Conservation (phyloP, 2,797 vertebrate genomes). For the Remorina albescens region DNA sequence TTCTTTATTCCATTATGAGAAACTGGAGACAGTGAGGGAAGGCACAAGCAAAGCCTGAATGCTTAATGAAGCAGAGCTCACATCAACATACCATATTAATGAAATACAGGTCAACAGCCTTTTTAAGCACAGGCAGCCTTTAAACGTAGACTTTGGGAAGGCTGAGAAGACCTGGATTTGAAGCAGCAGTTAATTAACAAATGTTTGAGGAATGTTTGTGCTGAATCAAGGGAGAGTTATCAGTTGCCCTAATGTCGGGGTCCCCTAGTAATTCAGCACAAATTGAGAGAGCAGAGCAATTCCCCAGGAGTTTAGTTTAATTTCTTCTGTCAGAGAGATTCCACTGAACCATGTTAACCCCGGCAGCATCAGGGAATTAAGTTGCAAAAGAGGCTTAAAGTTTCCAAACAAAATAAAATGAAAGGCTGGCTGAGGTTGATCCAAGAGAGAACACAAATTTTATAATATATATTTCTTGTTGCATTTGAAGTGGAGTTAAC, state of each 20-base stretch:
- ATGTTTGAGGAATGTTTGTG: constrained; percentile 56
- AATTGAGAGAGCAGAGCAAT: constrained; percentile 67
- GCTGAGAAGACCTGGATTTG: constrained; percentile 42
- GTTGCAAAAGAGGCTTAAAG: constrained; percentile 57
- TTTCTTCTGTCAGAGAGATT: constrained; percentile 65
- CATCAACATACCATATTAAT: constrained; percentile 29
- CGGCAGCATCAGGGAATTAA: constrained; percentile 55
- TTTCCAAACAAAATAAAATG: constrained; percentile 39
- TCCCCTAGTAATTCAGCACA: constrained; percentile 57
- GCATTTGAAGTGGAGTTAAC: not conserved
- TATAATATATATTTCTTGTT: constrained; percentile 18
- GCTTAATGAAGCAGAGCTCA: constrained; percentile 38
- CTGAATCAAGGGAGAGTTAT: constrained; percentile 59
- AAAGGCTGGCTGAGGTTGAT: constrained; percentile 16
- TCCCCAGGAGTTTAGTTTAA: constrained; percentile 71
- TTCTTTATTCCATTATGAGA: constrained; percentile 53
- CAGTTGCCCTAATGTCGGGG: constrained; percentile 42
- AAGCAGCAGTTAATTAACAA: constrained; percentile 64
- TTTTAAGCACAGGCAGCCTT: constrained; percentile 20
- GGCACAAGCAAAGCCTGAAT: constrained; percentile 42
- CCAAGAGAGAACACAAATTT: not conserved
- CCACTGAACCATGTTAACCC: constrained; percentile 65
- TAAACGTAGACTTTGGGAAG: constrained; percentile 2
- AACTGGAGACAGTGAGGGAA: constrained; percentile 51
- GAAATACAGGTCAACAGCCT: constrained; percentile 25